Percentiles rank a stretch among this genome's conserved stretches.
These are phyloP conservation scores for Creontiades dilutus DNA, from an alignment of 2,888 invertebrate genomes.

Conservation along the genomic window DNA sequence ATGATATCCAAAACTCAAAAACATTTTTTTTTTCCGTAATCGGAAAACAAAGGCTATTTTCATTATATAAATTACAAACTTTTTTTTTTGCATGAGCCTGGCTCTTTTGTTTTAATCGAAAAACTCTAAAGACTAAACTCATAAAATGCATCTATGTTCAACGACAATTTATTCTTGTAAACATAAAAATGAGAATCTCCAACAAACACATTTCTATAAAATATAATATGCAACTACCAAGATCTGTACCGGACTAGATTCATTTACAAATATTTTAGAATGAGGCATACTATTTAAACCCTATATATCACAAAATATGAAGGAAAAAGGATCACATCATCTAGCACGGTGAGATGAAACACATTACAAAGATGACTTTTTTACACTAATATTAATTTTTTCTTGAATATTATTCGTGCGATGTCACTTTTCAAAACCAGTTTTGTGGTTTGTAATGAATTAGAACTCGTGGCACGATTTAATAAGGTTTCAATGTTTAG, in stretches of 20 bases:
- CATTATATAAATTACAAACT: constrained; percentile 50
- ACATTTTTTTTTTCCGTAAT: constrained; percentile 6
- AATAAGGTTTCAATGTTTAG: background rate
- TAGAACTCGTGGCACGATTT: background rate
- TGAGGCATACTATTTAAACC: constrained; percentile 63
- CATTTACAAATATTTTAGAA: constrained; percentile 69
- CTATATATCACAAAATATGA: constrained; percentile 72
- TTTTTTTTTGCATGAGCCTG: constrained; percentile 67
- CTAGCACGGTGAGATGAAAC: constrained; percentile 60
- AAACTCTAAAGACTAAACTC: background rate
- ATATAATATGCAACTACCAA: constrained; percentile 64
- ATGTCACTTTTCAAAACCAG: background rate
- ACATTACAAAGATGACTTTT: constrained; percentile 31
- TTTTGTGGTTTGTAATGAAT: background rate
- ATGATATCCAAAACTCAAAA: constrained; percentile 67
- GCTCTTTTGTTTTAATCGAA: constrained; percentile 48
- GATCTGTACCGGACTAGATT: constrained; percentile 73
- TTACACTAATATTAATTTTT: background rate
- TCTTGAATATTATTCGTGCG: background rate
- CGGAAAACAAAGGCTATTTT: constrained; percentile 54
- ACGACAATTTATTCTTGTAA: constrained; percentile 54
- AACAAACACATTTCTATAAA: constrained; percentile 47
- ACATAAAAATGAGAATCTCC: constrained; percentile 35
- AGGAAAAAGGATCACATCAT: constrained; percentile 71
- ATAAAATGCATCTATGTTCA: constrained; percentile 20